Evolutionary conservation across 1,140 invertebrate species (phyloP).

Genomic region (Drosophila ananassae): DNA sequence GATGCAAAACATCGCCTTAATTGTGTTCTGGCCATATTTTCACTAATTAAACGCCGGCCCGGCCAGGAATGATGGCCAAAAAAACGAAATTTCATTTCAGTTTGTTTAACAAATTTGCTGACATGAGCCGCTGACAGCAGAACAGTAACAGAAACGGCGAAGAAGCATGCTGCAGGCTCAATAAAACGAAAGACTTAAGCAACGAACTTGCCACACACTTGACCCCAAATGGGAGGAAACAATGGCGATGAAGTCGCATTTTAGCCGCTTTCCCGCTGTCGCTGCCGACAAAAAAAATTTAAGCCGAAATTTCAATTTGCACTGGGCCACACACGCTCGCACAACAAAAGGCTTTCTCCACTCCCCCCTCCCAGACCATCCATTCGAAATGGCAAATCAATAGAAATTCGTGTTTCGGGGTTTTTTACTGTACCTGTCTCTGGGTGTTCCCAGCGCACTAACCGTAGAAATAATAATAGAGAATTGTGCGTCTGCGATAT

Average conservation of each 20-base stretch:
- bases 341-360: conserved; percentile 29
- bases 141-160: conserved; percentile 24
- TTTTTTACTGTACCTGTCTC: conserved; percentile 35
- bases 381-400: conserved; percentile 36
- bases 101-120: conserved; percentile 80
- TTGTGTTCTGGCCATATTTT: conserved; percentile 61
- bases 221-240: conserved; percentile 59
- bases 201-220: conserved; percentile 72
- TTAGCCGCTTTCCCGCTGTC: conserved; percentile 67
- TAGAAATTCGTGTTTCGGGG: conserved; percentile 41
- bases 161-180: background rate
- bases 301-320: conserved; percentile 71
- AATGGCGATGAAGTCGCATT: conserved; percentile 52
- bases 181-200: conserved; percentile 76
- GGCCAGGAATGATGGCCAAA: background rate
- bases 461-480: conserved; percentile 25
- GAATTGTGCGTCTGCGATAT: conserved; percentile 31
- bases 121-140: conserved; percentile 71
- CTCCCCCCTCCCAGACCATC: conserved; percentile 2
- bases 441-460: conserved; percentile 30
- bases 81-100: conserved; percentile 70
- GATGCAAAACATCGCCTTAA: conserved; percentile 61
- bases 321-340: conserved; percentile 59
- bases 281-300: conserved; percentile 37
- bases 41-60: conserved; percentile 50